Evolutionary conservation across 2,113 vertebrate species (phyloP), one percentile per base, ranked within the genome.

Genomic region (Pelusios castaneus): DNA sequence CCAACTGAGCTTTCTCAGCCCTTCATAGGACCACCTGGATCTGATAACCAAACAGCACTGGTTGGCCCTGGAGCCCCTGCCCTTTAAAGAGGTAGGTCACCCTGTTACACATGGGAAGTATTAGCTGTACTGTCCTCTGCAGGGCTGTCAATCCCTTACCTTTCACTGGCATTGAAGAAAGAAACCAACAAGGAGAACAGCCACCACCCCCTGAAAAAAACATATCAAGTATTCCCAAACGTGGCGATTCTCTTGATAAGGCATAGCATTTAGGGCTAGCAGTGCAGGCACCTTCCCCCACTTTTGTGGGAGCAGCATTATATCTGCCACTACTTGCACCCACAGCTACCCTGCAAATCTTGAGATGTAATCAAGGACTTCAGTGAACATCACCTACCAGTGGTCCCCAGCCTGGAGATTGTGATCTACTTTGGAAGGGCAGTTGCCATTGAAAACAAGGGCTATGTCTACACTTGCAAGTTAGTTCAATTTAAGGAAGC

Each of bases 361-460:
- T 85, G 82, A 9, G 0, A 0, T 38, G 25, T 73, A 24, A 67
- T 4, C 14, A 0, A 0, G 73, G 58, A 47, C 24, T 67, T 27
- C 63, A 51, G 75, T 67, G 80, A 38, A 2, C 6, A 1, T 54
- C 19, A 31, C 55, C 19, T 24, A 45, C 43, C 47, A 47, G 7
- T 47, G 47, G 47, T 47, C 47, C 47, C 47, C 47, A 47, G 10
- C 47, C 47, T 8, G 7, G 6, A 47, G 47, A 47, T 47, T 10
- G 47, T 8, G 47, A 47, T 47, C 47, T 47, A 47, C 47, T 10
- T 47, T 10, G 6, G 47, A 47, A 47, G 47, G 47, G 47, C 10
- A 47, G 10, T 47, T 47, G 47, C 47, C 47, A 47, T 47, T 47
- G 47, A 47, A 47, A 47, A n/a, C n/a, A n/a, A n/a, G n/a, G n/a